Conservation (phyloP, 1,140 invertebrate genomes). For the Orius insidiosus region DNA sequence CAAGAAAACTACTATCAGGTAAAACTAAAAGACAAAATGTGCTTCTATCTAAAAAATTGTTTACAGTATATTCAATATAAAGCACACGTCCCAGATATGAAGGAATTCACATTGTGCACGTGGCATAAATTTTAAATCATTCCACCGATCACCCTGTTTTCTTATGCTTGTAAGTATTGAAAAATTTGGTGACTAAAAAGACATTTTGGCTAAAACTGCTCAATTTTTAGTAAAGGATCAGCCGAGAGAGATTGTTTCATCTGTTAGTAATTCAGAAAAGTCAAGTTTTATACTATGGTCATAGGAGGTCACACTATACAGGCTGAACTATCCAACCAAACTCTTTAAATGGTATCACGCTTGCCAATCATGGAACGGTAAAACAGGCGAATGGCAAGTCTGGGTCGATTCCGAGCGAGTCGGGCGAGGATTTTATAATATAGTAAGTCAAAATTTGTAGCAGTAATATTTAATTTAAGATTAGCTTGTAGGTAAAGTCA, state of each 20-base stretch:
- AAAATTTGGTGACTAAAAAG: background rate
- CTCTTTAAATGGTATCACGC: constrained; percentile 69
- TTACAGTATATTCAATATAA: constrained; percentile 43
- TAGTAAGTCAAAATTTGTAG: constrained; percentile 36
- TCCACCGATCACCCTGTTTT: constrained; percentile 58
- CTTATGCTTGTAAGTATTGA: constrained; percentile 50
- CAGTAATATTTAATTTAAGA: constrained; percentile 16
- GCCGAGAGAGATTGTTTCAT: constrained; percentile 49
- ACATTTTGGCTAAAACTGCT: background rate
- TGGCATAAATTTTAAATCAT: constrained; percentile 69
- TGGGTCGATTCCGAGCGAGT: constrained; percentile 69
- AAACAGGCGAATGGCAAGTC: constrained; percentile 70
- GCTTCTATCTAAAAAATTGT: constrained; percentile 6
- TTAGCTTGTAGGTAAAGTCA: constrained; percentile 56
- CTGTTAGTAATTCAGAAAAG: constrained; percentile 57
- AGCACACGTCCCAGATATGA: constrained; percentile 45
- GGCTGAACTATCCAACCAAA: constrained; percentile 61
- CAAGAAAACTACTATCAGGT: constrained; percentile 49
- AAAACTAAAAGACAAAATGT: constrained; percentile 10
- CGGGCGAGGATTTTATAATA: constrained; percentile 63
- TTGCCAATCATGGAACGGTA: constrained; percentile 70
- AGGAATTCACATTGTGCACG: constrained; percentile 62
- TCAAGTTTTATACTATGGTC: constrained; percentile 59
- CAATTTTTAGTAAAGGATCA: constrained; percentile 55
- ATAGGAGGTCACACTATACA: constrained; percentile 61